Evolutionary conservation across 2,888 invertebrate genomes (phyloP), one percentile per base, ranked within the genome.

Genomic region (Noctua janthe): DNA sequence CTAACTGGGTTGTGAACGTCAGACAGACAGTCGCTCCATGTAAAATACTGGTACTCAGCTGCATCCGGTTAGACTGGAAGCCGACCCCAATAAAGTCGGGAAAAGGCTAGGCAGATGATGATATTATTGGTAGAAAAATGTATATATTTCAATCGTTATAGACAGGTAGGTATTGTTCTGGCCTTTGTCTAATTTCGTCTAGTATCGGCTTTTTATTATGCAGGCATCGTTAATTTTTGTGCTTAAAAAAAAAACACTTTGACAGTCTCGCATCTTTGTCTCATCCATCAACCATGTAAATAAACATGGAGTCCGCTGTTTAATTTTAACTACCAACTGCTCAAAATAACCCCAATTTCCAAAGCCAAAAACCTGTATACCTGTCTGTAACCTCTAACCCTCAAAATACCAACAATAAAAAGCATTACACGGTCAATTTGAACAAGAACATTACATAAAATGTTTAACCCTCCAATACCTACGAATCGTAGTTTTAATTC

Each of bases 401-500:
- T 56, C 73, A 78, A 83, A 79, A 74, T 59, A 76, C 72, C 29
- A 74, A 90, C 88, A 91, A 89, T 91, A 90, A 91, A 91, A 91
- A 91, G 78, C 90, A 94, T 94, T 93, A 92, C 94, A 95, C 94
- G 94, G 94, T 91, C 92, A 92, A 95, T 96, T 94, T 93, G 90
- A 88, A 90, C 80, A 81, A 81, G 81, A 82, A 89, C 87, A 89
- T 94, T 91, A 94, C 93, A 94, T 95, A 95, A 95, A 95, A 92
- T 93, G 92, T 90, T 93, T 93, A 94, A 93, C 94, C 94, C 94
- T 90, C 89, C 88, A 92, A 92, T 93, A 91, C 91, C 89, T 91
- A 92, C 91, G 90, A 92, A 92, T 92, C 88, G 91, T 85, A 94
- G 92, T 94, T 95, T 95, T 95, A 95, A 95, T 96, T 96, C 94